Evolutionary conservation across 1,140 invertebrate genomes (phyloP), one percentile per base, ranked within the genome.

Genomic region (Pseudomyrmex gracilis): DNA sequence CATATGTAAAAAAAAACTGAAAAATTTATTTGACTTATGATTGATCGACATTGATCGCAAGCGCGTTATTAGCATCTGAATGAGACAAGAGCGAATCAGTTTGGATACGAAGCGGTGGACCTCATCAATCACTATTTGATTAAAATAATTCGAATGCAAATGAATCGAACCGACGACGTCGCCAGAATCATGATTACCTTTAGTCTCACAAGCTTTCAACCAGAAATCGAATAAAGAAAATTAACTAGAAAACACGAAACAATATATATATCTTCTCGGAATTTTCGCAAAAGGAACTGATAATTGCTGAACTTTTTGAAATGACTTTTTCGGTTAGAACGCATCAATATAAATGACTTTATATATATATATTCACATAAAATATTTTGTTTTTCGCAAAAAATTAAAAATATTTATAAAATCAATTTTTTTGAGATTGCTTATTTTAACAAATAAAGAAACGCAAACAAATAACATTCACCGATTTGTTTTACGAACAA

Each of bases 141-240:
- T 87, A 82, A 87, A 87, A 87, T 87, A 87, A 87, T 87, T 87
- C 86, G 73, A 68, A 87, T 87, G 86, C 80, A 87, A 87, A 87
- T 87, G 49, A 55, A 67, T 67, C 43, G 84, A 83, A 67, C 51
- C 61, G 71, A 86, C 85, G 85, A 87, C 67, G 73, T 58, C 60
- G 60, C 49, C 34, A 67, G 17, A 64, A 83, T 71, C 43, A 84
- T 87, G 84, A 87, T 85, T 82, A 76, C 57, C n/a, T 13, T n/a
- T 12, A 47, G 85, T 87, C 80, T 24, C 85, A 80, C 86, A 55
- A 87, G 53, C 71, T 34, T 34, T 61, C 61, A 53, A 76, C 43
- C 49, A 24, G 34, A 12, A 47, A 57, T 76, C 47, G 22, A 10
- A 9, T 12, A 68, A 60, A 58, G 66, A 80, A 80, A 73, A 86